phyloP scores from a whole-genome alignment of 2,113 vertebrate species.

The Plestiodon gilberti region DNA sequence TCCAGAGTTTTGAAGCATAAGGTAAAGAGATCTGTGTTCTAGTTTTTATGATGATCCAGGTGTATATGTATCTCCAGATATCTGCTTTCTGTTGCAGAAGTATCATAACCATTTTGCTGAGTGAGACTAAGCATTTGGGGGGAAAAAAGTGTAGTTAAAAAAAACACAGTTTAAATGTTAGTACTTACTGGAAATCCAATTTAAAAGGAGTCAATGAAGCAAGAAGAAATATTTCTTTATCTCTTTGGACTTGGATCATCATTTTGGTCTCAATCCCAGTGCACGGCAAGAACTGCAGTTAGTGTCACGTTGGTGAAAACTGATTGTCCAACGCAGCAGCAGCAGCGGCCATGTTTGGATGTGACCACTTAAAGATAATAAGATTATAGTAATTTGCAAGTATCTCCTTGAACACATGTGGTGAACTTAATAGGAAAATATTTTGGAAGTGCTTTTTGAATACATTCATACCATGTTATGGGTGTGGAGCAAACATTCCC shows the following conservation, averaged over 20 bases:
- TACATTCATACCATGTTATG: rapidly evolving
- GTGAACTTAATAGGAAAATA: conserved; percentile 47
- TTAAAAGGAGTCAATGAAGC: not conserved
- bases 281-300: conserved; percentile 4
- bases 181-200: rapidly evolving
- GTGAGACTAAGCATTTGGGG: not conserved
- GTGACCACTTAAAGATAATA: conserved; percentile 61
- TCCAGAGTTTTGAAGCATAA: not conserved
- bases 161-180: rapidly evolving
- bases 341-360: conserved; percentile 55
- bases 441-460: conserved; percentile 37
- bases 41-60: not conserved
- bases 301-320: conserved; percentile 56
- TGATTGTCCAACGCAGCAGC: conserved; percentile 45
- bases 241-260: rapidly evolving
- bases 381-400: conserved; percentile 59
- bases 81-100: not conserved
- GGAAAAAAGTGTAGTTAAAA: no score
- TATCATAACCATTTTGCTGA: not conserved
- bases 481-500: conserved; percentile 5
- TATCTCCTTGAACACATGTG: conserved; percentile 54
- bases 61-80: not conserved
- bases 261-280: conserved; percentile 45
- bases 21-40: not conserved
- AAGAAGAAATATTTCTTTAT: not conserved